phyloP scores from a whole-genome alignment of 2,113 vertebrate genomes.

The Muntiacus reevesi region DNA sequence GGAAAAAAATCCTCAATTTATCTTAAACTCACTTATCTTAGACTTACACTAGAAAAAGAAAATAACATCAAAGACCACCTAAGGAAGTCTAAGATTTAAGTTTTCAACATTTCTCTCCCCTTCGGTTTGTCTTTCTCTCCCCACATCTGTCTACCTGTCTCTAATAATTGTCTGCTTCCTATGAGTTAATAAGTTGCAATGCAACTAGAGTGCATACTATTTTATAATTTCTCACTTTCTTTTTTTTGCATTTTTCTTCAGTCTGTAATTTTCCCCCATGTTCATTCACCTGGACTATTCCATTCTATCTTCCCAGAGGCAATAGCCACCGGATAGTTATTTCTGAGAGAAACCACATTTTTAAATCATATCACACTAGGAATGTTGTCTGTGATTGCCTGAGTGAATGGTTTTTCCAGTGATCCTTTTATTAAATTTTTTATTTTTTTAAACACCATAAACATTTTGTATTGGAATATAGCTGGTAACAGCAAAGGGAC shows the following conservation, averaged over 20 bases:
- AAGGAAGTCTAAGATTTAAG: not conserved
- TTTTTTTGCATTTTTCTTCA: not conserved
- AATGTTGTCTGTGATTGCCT: not conserved
- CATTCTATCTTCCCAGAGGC: not conserved
- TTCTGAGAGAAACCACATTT: not conserved
- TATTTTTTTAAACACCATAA: not conserved
- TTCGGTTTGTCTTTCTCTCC: not conserved
- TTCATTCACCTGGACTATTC: not conserved
- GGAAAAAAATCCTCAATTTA: not conserved
- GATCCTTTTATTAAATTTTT: not conserved
- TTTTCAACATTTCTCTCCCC: not conserved
- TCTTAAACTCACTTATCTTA: not conserved
- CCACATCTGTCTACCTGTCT: not conserved
- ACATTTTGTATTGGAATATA: not conserved
- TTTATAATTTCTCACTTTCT: not conserved
- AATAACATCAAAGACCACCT: not conserved
- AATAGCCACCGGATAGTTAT: not conserved
- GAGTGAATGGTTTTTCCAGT: not conserved
- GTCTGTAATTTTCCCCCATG: fast-evolving
- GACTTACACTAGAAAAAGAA: not conserved
- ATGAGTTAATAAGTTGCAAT: not conserved
- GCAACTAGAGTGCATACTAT: not conserved
- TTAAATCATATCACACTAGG: not conserved
- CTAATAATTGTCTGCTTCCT: not conserved
- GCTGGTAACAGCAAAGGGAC: not conserved